Evolutionary conservation across 1,140 invertebrate genomes (phyloP).

Genomic region (Drosophila eugracilis): DNA sequence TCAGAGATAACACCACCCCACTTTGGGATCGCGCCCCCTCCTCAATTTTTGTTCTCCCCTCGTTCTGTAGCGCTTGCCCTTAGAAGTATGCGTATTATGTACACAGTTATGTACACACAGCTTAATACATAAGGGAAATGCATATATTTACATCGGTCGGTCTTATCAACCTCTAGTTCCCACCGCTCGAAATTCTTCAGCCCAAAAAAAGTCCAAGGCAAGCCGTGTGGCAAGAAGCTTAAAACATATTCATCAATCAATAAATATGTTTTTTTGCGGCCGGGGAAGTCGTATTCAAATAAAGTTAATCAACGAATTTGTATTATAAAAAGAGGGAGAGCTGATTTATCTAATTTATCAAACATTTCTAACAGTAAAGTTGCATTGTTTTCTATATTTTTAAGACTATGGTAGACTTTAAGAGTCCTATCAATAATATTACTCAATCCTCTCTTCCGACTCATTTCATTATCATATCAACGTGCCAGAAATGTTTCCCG

Average conservation of each 20-base stretch:
- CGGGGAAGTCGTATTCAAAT: slow-evolving; percentile 21
- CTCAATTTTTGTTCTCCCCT: not conserved
- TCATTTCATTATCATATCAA: not conserved
- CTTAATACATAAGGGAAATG: slow-evolving; percentile 23
- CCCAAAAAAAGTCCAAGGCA: slow-evolving; percentile 14
- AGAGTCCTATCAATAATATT: not conserved
- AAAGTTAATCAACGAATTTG: slow-evolving; percentile 1
- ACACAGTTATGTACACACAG: slow-evolving; percentile 44
- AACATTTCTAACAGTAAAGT: no score
- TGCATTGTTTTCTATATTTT: no score
- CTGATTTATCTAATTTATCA: no score
- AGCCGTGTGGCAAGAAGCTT: slow-evolving; percentile 20
- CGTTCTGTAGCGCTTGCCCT: not conserved
- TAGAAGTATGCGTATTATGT: slow-evolving; percentile 10
- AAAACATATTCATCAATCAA: slow-evolving; percentile 41
- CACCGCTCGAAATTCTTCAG: slow-evolving; percentile 18
- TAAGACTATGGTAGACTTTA: no score
- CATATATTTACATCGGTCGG: slow-evolving; percentile 24
- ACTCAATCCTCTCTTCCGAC: no score
- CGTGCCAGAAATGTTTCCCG: slow-evolving; percentile 2
- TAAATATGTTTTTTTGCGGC: slow-evolving; percentile 18
- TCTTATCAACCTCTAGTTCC: slow-evolving; percentile 36
- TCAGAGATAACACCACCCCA: slow-evolving; percentile 42
- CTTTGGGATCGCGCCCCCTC: slow-evolving; percentile 17
- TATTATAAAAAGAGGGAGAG: no score